These are phyloP conservation scores for Rotaria socialis DNA, from an alignment of 2,888 invertebrate genomes.

Conservation along the genomic window DNA sequence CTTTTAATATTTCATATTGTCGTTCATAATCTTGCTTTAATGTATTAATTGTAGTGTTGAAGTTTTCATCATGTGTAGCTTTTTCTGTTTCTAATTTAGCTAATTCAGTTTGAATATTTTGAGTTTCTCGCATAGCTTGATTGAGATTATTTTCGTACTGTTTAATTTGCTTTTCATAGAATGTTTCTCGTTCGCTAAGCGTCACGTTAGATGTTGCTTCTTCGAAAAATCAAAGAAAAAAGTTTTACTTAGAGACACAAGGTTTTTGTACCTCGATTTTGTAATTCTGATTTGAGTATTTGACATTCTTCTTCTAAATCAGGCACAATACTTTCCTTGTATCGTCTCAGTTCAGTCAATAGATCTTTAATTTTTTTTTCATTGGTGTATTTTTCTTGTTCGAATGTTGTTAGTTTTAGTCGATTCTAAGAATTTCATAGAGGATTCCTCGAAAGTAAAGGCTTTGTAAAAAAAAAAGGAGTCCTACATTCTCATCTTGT, in stretches of 20 bases:
- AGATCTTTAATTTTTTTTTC: neutral
- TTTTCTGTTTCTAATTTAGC: neutral
- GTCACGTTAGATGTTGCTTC: neutral
- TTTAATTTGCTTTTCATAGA: conserved; percentile 11
- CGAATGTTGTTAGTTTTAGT: neutral
- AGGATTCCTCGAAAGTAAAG: no score
- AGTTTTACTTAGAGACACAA: neutral
- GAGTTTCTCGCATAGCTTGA: neutral
- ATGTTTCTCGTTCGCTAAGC: neutral
- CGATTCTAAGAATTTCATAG: neutral
- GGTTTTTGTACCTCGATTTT: neutral
- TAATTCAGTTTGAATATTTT: neutral
- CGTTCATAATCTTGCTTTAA: neutral
- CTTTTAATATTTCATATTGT: neutral
- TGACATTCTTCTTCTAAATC: neutral
- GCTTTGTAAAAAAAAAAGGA: no score
- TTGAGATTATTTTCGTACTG: neutral
- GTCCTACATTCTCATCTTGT: neutral
- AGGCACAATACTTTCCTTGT: conserved; percentile 26
- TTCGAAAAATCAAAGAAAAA: neutral
- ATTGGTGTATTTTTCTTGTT: neutral
- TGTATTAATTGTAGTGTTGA: neutral
- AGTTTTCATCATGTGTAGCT: neutral
- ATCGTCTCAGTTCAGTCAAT: neutral
- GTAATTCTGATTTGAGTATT: neutral